Base-by-base conservation (phyloP, 2,797 vertebrate genomes). In the Silurus aristotelis region DNA sequence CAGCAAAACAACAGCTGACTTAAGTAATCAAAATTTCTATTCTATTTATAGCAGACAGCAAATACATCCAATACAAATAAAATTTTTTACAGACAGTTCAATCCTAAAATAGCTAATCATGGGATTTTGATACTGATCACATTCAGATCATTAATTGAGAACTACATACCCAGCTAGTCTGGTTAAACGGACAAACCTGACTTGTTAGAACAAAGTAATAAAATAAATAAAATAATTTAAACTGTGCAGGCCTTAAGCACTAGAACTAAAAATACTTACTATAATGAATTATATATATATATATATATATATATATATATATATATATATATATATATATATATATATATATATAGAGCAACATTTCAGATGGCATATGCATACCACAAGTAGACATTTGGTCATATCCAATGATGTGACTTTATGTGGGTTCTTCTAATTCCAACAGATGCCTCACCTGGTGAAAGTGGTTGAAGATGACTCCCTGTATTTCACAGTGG, bases 401-500 rank as follows among this genome's bases (percentile, higher is more conserved):
- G 2, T 70, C 15, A 60, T 68, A 48, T 78, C 2, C 48, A 52
- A n/a, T 15, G 38, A 83, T 1, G 46, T 5, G 46, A 12, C 46
- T 82, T 61, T 2, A 38, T 67, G 63, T 56, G 56, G 27, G 38
- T 56, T 80, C 43, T 68, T 72, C 9, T 84, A 15, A 15, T 19
- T 14, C 31, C 67, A 87, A 2, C 91, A 98, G 97, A 94, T 96
- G 90, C 93, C 96, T 77, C 93, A 89, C 12, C 83, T 95, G 84
- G 91, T 98, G 85, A 97, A 95, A 87, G 87, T 98, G 31, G 85
- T 93, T 73, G 91, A 92, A 84, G 95, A 96, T 87, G 94, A 90
- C 68, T 97, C 96, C 0, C 92, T 96, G 5, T 96, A 96, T 85
- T 99, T 99, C 91, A 91, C 90, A 85, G 91, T 98, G 64, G 87